Evolutionary conservation across 2,888 invertebrate genomes (phyloP), one percentile per base, ranked within the genome.

Genomic region (Hetaerina titia): DNA sequence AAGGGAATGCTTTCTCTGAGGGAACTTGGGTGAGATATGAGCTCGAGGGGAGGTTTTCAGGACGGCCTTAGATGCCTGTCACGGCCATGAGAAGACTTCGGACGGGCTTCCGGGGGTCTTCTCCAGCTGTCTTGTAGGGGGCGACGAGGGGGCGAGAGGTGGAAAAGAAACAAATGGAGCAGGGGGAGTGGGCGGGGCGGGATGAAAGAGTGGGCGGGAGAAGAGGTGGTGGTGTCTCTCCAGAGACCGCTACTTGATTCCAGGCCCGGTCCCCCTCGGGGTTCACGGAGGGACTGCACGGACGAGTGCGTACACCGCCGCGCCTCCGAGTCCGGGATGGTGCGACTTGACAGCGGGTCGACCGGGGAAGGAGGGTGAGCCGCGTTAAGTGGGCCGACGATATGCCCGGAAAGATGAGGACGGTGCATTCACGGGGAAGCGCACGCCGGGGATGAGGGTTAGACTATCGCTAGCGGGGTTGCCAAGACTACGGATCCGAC

Each of bases 71-170:
- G 58, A 89, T 89, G 90, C 60, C 90, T 90, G 90, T 90, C 90
- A 58, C 89, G 60, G 90, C 90, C 58, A 90, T 60, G 90, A 25
- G 90, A 90, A 90, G n/a, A 90, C 90, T 90, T 90, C 60, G 60
- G 90, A 90, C 60, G 25, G 58, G 90, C 60, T 90, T 60, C 90
- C 90, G 60, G 90, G 57, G 19, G 89, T 22, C 58, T 25, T 15
- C 58, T 57, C 58, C 57, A n/a, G 90, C 13, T 57, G 89, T 25
- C 15, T 25, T n/a, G 58, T 17, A 19, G 25, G 31, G 31, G 9
- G 25, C 17, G 88, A 8, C 17, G 88, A 88, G 8, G 88, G 88
- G 88, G 45, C 7, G 88, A 31, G 31, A 17, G 19, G n/a, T 9
- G 64, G 5, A 64, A 64, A 64, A 45, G 56, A 45, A 56, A 56